Base-by-base conservation (phyloP, 2,113 vertebrate genomes). In the Mesembrinibis cayennensis region DNA sequence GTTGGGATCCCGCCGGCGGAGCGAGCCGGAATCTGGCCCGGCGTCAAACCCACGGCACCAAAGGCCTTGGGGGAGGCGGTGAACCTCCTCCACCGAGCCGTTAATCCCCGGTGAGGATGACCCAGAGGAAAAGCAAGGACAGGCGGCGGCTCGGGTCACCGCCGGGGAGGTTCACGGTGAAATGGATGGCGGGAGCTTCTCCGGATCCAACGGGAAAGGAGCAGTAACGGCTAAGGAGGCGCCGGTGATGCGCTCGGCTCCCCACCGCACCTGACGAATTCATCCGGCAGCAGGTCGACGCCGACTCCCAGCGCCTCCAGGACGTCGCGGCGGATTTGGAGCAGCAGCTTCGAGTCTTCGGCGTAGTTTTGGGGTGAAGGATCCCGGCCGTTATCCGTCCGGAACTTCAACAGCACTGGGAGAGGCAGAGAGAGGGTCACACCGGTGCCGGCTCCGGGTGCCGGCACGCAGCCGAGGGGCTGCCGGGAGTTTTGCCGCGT, bases 331-430 rank as follows among this genome's bases (percentile, higher is more conserved):
- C 98, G 98, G 82, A 99, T 98, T 96, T 99, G 99, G 17, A 97
- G 97, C 71, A 99, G 91, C 36, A 98, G 83, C 49, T 98, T 95
- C 0, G 98, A 95, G 84, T 99, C 99, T 30, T 98, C 98, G 1
- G 91, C 42, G 7, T 97, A 98, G 62, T 92, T 97, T 12, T 96
- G 94, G 0, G 98, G 99, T 52, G 97, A 93, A 1, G 99, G 99
- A 83, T 99, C 99, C 11, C 99, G 97, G 10, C 98, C 98, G 85
- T 98, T 99, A 79, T 99, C 99, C 1, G 98, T 98, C 9, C 99
- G 99, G 85, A 99, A 99, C 83, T 99, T 99, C 96, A 99, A 83
- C 67, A 99, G 97, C 74, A 99, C 99, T 99, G 96, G n/a, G 40
- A 38, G 9, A 42, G 8, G 2, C 25, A 6, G 27, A 5, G 11